Evolutionary conservation across 1,140 invertebrate genomes (phyloP).

Genomic region (Caenorhabditis briggsae): DNA sequence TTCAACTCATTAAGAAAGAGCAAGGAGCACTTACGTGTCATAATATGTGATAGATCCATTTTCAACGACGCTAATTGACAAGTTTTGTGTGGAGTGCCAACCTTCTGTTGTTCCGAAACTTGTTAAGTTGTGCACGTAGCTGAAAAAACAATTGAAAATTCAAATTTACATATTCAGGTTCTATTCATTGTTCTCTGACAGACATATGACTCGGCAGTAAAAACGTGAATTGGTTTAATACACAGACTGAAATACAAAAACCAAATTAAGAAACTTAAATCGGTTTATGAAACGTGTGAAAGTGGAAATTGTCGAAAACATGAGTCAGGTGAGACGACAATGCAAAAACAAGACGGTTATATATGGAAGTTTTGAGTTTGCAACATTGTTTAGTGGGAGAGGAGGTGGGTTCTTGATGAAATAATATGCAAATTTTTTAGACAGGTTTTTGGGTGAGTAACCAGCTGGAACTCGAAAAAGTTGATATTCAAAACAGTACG

Average conservation of each 20-base stretch:
- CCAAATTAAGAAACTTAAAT: neutral
- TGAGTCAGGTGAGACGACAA: neutral
- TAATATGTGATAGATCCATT: conserved; percentile 42
- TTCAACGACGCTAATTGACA: neutral
- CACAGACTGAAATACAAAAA: conserved; percentile 4
- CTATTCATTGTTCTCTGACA: conserved; percentile 2
- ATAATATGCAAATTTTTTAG: conserved; percentile 19
- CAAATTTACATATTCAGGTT: conserved; percentile 16
- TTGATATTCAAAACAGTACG: neutral
- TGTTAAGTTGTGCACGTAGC: neutral
- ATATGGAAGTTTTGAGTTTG: neutral
- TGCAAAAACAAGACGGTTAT: neutral
- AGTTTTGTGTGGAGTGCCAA: neutral
- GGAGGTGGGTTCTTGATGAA: conserved; percentile 9
- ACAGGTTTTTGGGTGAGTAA: neutral
- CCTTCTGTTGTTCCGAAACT: neutral
- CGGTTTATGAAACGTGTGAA: conserved; percentile 37
- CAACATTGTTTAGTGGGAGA: neutral
- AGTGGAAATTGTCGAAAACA: neutral
- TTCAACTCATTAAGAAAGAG: neutral
- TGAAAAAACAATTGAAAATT: neutral
- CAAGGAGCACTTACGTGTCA: conserved; percentile 49
- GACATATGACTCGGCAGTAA: neutral
- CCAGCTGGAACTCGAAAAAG: neutral
- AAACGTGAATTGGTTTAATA: neutral